Base-by-base conservation (phyloP, 2,888 invertebrate species). In the Eudiplozoon nipponicum region DNA sequence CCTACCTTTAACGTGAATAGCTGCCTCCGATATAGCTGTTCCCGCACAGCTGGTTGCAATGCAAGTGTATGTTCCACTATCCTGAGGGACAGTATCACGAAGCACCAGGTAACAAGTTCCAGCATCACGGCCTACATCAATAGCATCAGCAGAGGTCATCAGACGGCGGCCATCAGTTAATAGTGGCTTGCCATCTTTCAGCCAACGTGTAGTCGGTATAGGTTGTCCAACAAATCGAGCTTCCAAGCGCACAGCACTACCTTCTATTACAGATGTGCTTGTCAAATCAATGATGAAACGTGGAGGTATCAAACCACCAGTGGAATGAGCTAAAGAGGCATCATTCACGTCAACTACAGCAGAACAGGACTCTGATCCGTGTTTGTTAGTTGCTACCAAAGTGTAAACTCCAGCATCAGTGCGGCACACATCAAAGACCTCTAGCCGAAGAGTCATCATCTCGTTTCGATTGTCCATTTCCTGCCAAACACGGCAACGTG, bases 51-150 rank as follows among this genome's bases (percentile, higher is more conserved):
- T 31, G 5, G 17, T 31, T 13, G 31, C 5, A 5, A 31, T 17
- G 17, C 31, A 31, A 15, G 31, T 31, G 17, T 31, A 31, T 7
- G 13, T n/a, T 13, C 31, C 31, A 31, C 31, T 31, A 31, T 31
- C 31, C 17, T 17, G 31, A 17, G 17, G 13, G 5, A 31, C 17
- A 15, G 31, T 31, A 15, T 31, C 31, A 15, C 17, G 11, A 4
- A 31, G 9, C 11, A 31, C 5, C 17, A 31, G 31, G 5, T 31
- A 17, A 15, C 11, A 5, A 7, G 31, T 31, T 15, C 17, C 31
- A 7, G 11, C 7, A 7, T 31, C 17, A 5, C 5, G 4, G 5
- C 31, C 31, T 7, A 31, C 31, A 15, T 15, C 17, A 4, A 15
- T 17, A 31, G 5, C 5, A 5, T 31, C 31, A 15, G 11, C 17